Evolutionary conservation across 1,140 invertebrate species (phyloP).

Genomic region (Anagrus nilaparvatae): DNA sequence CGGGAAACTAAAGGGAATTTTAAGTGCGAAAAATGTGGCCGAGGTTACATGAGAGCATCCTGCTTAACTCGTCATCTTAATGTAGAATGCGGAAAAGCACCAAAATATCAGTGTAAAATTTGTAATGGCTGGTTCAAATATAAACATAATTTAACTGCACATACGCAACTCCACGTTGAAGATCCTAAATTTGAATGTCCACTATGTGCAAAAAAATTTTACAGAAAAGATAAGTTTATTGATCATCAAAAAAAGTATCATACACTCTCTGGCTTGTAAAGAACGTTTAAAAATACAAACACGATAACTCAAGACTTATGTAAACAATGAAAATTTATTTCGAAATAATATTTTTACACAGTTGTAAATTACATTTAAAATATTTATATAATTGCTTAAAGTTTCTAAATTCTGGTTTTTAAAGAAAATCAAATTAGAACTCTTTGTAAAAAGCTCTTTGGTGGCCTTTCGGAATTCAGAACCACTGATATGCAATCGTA

Average conservation of each 20-base stretch:
- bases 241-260: constrained; percentile 12
- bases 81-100: constrained; percentile 37
- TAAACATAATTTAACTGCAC: constrained; percentile 34
- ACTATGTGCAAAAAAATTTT: constrained; percentile 22
- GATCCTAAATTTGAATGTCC: constrained; percentile 8
- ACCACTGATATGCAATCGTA: no score
- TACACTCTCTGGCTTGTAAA: no score
- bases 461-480: no score
- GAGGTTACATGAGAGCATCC: constrained; percentile 36
- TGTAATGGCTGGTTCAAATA: constrained; percentile 36
- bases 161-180: constrained; percentile 27
- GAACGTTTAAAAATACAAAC: no score
- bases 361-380: no score
- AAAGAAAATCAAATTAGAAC: no score
- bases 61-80: constrained; percentile 35
- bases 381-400: no score
- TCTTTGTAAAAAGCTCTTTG: no score
- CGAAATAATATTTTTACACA: no score
- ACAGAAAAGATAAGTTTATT: constrained; percentile 6
- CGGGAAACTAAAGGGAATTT: constrained; percentile 28
- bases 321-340: no score
- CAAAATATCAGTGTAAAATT: constrained; percentile 33
- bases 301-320: no score
- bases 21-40: constrained; percentile 46
- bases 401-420: no score